Percentiles rank a stretch among this genome's conserved stretches.
Evolutionary conservation across 2,113 vertebrate species (phyloP).

Genomic region (Balaeniceps rex): DNA sequence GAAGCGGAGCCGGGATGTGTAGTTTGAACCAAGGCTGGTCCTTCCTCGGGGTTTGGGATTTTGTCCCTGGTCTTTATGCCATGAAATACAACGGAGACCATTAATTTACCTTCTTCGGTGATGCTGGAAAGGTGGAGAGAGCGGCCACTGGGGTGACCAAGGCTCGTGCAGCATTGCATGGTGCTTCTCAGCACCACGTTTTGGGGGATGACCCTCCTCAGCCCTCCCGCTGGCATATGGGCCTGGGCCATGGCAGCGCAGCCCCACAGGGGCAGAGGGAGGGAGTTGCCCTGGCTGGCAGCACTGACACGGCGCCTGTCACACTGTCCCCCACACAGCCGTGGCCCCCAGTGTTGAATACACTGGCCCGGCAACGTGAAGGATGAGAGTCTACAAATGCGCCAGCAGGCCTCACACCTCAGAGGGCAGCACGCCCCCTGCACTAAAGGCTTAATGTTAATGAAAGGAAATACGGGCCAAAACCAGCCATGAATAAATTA

Average conservation of each 20-base stretch:
- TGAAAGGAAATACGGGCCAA: neutral
- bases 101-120: neutral
- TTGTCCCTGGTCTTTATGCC: no score
- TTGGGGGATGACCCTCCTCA: neutral
- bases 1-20: neutral
- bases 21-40: neutral
- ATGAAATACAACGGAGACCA: neutral
- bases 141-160: neutral
- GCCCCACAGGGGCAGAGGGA: neutral
- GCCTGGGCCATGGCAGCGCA: neutral
- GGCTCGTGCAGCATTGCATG: neutral
- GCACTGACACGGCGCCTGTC: fast-evolving
- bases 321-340: fast-evolving
- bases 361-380: neutral
- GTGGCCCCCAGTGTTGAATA: neutral
- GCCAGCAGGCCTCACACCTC: neutral
- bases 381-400: neutral
- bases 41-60: neutral
- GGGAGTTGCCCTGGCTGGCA: neutral
- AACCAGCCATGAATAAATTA: neutral
- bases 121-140: neutral
- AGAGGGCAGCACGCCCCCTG: neutral
- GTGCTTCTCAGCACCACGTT: neutral
- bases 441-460: neutral
- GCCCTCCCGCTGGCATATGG: fast-evolving